Conservation (phyloP, 2,888 invertebrate species). For the Polydrusus cervinus region DNA sequence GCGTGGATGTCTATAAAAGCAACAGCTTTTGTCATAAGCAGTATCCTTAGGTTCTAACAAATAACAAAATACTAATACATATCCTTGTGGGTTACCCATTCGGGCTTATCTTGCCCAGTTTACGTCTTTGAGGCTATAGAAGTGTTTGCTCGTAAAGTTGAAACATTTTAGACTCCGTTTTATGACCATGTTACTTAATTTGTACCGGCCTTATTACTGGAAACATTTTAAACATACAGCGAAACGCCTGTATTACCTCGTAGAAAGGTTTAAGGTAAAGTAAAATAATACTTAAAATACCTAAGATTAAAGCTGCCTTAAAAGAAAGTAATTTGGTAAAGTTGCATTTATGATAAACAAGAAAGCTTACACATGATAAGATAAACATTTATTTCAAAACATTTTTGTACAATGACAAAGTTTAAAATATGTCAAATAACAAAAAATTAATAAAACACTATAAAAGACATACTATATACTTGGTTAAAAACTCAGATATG, state of each 20-base stretch:
- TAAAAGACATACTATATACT: no score
- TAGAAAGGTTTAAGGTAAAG: neutral
- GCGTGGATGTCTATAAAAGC: neutral
- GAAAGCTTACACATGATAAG: no score
- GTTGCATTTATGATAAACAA: no score
- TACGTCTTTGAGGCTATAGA: neutral
- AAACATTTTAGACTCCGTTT: neutral
- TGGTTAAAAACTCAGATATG: no score
- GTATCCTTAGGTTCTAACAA: neutral
- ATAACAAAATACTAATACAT: neutral
- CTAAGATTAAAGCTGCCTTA: no score
- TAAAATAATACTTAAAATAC: neutral
- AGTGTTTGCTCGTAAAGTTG: constrained; percentile 6
- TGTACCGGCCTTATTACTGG: neutral
- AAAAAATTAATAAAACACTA: no score
- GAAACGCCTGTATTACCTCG: neutral
- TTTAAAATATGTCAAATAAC: no score
- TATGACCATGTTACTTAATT: neutral
- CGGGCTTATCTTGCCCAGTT: neutral
- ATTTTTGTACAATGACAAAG: no score
- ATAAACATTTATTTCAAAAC: no score
- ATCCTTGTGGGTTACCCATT: neutral
- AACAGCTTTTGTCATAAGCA: neutral
- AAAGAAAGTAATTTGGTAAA: no score
- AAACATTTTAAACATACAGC: neutral